Base-by-base conservation (phyloP, 2,113 vertebrate species). In the Cololabis saira region DNA sequence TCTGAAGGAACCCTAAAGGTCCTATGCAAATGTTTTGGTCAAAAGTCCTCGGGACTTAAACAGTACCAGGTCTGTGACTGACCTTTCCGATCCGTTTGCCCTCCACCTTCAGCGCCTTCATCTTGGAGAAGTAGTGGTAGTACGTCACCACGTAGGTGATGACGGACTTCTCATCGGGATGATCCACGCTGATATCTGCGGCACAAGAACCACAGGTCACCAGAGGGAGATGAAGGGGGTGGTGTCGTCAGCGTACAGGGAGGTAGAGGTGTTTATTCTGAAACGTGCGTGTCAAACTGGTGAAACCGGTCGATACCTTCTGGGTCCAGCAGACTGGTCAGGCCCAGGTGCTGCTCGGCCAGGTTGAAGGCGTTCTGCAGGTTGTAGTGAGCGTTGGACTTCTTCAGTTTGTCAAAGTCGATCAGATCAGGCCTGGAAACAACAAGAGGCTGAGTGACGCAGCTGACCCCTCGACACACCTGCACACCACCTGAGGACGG, bases 81-180 rank as follows among this genome's bases (percentile, higher is more conserved):
- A 99, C 97, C 95, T 99, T 99, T 71, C 97, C 97, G 0, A 99
- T 97, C 4, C 97, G 94, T 67, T 98, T 99, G 77, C 97, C 97
- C 89, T 99, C 97, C 12, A 99, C 97, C 71, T 97, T 97, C 85
- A 99, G 91, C 21, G 97, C 97, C 81, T 99, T 99, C 97, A 99
- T 99, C 92, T 98, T 99, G 67, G 96, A 98, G 92, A 99, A 99
- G 90, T 98, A 98, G 92, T 99, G 97, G 87, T 99, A 99, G 11
- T 98, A 99, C 0, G 97, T 99, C 61, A 99, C 97, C 79, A 99
- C 97, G 0, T 99, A 99, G 33, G 97, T 99, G 93, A 99, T 98
- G 78, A 99, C 96, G 0, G 97, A 99, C 80, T 98, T 99, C 89
- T 99, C 97, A 55, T 99, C 97, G 0, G 97, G 97, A 49, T 99